A percentile compares a stretch with the other conserved stretches of the same genome.
These are phyloP conservation scores for Schizothorax lantsangensis DNA, from an alignment of 2,797 vertebrate genomes.

Conservation along the genomic window DNA sequence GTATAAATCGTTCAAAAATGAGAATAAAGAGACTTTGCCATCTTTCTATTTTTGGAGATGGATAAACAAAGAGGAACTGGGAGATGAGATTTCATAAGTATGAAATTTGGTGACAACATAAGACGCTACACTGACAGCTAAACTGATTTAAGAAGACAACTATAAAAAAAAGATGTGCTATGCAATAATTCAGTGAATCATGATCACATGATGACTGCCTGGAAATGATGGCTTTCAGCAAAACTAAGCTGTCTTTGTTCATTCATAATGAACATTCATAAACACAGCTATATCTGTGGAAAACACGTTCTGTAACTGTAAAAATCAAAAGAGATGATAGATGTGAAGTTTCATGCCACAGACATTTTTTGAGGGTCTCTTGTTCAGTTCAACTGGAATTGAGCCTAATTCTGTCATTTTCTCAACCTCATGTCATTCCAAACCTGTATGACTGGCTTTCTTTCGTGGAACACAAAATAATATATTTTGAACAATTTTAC, in stretches of 20 bases:
- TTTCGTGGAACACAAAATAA: background rate
- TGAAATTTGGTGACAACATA: background rate
- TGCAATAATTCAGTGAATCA: background rate
- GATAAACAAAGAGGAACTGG: background rate
- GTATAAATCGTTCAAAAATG: background rate
- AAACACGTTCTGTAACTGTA: background rate
- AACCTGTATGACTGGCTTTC: background rate
- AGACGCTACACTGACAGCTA: background rate
- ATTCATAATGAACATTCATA: background rate
- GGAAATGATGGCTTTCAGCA: background rate
- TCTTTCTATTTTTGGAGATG: conserved; percentile 18
- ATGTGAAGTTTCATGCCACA: background rate
- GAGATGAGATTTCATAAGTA: background rate
- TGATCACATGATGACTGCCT: background rate
- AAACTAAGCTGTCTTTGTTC: conserved; percentile 24
- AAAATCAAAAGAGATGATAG: background rate
- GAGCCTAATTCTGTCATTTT: background rate
- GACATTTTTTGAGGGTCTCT: background rate
- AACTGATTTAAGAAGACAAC: background rate
- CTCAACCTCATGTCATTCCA: background rate
- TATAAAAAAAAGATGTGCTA: background rate
- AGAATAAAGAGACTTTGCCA: background rate
- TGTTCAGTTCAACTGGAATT: background rate
- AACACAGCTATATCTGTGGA: background rate
- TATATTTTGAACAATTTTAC: background rate